Base-by-base conservation (phyloP, 1,140 invertebrate genomes). In the Scaptomyza graminum region DNA sequence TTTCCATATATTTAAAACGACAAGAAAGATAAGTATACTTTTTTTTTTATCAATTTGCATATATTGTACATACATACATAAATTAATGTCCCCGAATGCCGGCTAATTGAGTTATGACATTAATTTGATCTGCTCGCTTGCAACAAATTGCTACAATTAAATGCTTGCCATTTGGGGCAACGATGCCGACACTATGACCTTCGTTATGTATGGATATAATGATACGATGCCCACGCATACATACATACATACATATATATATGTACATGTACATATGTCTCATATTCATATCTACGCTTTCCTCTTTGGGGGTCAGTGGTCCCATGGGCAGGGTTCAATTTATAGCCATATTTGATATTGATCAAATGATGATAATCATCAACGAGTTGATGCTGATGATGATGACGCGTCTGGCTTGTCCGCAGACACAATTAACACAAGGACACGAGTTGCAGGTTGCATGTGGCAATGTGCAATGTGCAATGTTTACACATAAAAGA, bases 31-130 rank as follows among this genome's bases (percentile, higher is more conserved):
- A n/a, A n/a, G n/a, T 22, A 12, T 25, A 9, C 9, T 34, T 28
- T 6, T 16, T 41, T 34, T 34, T 28, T 6, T 16, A 55, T 7
- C 9, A 39, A 56, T 25, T 22, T 28, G 34, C 11, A 43, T 22
- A 18, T 39, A 25, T 22, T 43, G 16, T 43, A 43, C 1, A 5
- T 22, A 22, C n/a, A 49, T 67, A 69, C 66, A 62, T 64, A 18
- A n/a, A 18, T 74, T 54, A 16, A 59, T 63, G 76, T 74, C 62
- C 43, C 47, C 54, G 25, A 63, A 52, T 75, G 83, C 44, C 52
- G 73, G 66, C 68, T 88, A 88, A 88, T 88, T 88, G 76, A 88
- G 79, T 88, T 88, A 88, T 88, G 79, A 51, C 83, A 88, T 88
- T 88, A 88, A 88, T 88, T 88, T 88, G 83, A 88, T 88, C 84